Evolutionary conservation across 2,888 invertebrate genomes (phyloP), one percentile per base, ranked within the genome.

Genomic region (Dolomedes plantarius): DNA sequence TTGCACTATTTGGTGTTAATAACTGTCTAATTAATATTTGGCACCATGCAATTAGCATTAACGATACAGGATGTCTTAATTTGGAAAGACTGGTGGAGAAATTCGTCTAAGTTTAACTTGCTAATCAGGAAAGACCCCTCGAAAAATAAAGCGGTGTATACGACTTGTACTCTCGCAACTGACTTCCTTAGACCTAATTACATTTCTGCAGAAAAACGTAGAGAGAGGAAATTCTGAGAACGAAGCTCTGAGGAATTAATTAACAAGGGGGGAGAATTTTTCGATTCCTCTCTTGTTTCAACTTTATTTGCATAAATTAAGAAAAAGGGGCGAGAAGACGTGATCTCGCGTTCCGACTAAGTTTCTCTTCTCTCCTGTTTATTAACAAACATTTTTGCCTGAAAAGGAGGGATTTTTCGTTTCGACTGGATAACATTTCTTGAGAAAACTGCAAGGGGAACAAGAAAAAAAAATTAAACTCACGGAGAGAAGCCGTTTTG

Each of bases 241-340:
- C 23, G 23, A 56, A 56, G 19, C 5, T 1, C 56, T 56, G 23
- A 56, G 23, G 56, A 56, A 56, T 56, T 56, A 56, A 56, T 56
- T 56, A 56, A 56, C 56, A 56, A 23, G 23, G 23, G 56, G 3
- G 56, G 6, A 23, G 16, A 46, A 46, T 46, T 56, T 56, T 56
- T 56, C 23, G 23, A 23, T 23, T 23, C 16, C 56, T 23, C 56
- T 11, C 56, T 56, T 56, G 56, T 56, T 56, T 56, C 56, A 56
- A 23, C 56, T 56, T 56, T 56, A 56, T 56, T 56, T 56, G 56
- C 56, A 56, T 56, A 56, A 56, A 56, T 56, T 56, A 56, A 56
- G 56, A 56, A n/a, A n/a, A 46, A 46, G 46, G 23, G 56, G 56
- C 23, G 9, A 16, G 5, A 23, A 19, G 5, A n/a, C 56, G 56